Conservation (phyloP, 2,888 invertebrate genomes). For the Pachycephus smyrnensis region DNA sequence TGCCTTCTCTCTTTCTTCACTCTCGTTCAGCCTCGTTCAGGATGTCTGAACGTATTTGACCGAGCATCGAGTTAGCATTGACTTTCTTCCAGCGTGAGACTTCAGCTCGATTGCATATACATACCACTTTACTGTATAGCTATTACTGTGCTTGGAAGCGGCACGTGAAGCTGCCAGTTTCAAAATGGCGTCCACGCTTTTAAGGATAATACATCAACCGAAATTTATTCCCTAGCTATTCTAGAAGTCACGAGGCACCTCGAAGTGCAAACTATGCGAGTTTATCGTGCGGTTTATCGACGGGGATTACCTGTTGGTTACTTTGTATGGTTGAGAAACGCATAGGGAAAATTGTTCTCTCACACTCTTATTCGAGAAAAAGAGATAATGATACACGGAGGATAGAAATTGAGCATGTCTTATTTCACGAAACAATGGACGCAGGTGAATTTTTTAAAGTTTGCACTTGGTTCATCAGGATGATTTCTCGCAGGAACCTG, state of each 20-base stretch:
- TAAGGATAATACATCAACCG: constrained; percentile 28
- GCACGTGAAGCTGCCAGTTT: background rate
- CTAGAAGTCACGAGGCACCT: constrained; percentile 31
- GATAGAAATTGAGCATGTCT: background rate
- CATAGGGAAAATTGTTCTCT: background rate
- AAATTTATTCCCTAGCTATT: constrained; percentile 31
- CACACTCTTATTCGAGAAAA: background rate
- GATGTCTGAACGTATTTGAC: background rate
- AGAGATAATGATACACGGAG: background rate
- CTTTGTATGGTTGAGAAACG: background rate
- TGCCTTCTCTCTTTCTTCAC: background rate
- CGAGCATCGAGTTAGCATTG: background rate
- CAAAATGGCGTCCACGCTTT: background rate
- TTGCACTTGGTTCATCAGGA: background rate
- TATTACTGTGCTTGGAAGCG: background rate
- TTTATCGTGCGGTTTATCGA: constrained; percentile 33
- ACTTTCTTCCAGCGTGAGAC: background rate
- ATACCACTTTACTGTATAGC: background rate
- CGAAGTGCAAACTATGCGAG: constrained; percentile 17
- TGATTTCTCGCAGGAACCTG: background rate
- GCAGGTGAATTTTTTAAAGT: background rate
- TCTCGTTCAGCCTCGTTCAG: background rate
- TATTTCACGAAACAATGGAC: background rate
- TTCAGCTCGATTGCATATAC: background rate
- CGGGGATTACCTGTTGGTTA: background rate